phyloP scores from a whole-genome alignment of 2,113 vertebrate species.

The Brienomyrus longianalis region DNA sequence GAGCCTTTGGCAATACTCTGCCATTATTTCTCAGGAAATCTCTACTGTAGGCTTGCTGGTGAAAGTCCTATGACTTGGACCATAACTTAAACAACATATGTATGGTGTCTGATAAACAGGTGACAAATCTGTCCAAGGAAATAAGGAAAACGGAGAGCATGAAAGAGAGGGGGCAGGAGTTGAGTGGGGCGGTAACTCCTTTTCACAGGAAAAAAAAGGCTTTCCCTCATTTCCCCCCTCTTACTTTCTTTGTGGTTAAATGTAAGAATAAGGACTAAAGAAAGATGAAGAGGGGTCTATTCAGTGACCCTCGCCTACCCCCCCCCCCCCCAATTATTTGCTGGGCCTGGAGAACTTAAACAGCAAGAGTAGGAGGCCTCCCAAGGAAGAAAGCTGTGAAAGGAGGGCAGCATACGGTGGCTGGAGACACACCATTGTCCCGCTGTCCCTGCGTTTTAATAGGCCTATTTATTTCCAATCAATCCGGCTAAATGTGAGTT shows the following conservation, averaged over 20 bases:
- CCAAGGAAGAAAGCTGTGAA: slow-evolving; percentile 54
- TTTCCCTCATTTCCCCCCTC: slow-evolving; percentile 35
- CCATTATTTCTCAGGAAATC: slow-evolving; percentile 24
- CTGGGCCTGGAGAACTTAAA: slow-evolving; percentile 62
- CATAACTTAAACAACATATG: slow-evolving; percentile 52
- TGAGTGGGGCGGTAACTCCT: slow-evolving; percentile 31
- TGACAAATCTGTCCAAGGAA: slow-evolving; percentile 55
- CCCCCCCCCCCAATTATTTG: slow-evolving; percentile 53
- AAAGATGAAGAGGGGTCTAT: slow-evolving; percentile 62
- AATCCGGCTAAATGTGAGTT: slow-evolving; percentile 76
- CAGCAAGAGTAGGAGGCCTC: slow-evolving; percentile 42
- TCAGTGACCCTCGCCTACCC: slow-evolving; percentile 55
- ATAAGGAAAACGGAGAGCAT: slow-evolving; percentile 30
- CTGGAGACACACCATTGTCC: slow-evolving; percentile 67
- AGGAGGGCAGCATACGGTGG: slow-evolving; percentile 69
- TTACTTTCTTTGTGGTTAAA: slow-evolving; percentile 56
- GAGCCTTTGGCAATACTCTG: slow-evolving; percentile 42
- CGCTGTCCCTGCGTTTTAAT: slow-evolving; percentile 67
- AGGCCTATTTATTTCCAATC: slow-evolving; percentile 75
- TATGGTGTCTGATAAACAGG: slow-evolving; percentile 51
- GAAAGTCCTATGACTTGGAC: slow-evolving; percentile 49
- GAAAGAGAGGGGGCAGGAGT: slow-evolving; percentile 5
- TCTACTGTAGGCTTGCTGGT: not conserved
- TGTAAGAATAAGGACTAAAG: slow-evolving; percentile 50
- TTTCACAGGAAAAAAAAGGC: slow-evolving; percentile 41